Conservation (phyloP, 2,797 vertebrate species). For the Eulemur rubriventer region DNA sequence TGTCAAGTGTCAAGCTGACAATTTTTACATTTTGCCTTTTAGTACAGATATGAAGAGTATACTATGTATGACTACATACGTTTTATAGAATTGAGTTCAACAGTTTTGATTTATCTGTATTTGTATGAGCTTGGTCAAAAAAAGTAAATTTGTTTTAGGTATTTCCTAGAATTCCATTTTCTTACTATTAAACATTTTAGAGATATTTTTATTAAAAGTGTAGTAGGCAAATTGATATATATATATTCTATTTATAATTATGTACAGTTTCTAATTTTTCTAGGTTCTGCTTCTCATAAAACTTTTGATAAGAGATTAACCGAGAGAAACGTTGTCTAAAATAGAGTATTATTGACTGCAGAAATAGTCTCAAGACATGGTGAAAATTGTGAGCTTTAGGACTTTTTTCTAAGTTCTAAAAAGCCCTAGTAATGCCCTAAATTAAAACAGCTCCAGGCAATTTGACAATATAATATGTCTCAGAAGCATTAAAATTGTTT, state of each 20-base stretch:
- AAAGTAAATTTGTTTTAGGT: not conserved
- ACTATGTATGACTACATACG: not conserved
- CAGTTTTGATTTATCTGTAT: not conserved
- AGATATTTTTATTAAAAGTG: not conserved
- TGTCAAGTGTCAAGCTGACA: not conserved
- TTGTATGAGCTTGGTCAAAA: not conserved
- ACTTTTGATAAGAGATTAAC: constrained; percentile 17
- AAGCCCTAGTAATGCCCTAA: not conserved
- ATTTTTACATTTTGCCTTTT: constrained; percentile 44
- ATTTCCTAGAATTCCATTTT: not conserved
- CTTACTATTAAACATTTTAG: not conserved
- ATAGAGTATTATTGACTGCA: not conserved
- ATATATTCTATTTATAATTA: not conserved
- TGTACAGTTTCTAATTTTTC: not conserved
- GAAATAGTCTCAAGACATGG: not conserved
- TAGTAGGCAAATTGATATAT: not conserved
- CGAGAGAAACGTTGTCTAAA: constrained; percentile 16
- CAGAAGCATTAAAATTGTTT: not conserved
- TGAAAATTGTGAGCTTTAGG: not conserved
- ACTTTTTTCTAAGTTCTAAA: not conserved
- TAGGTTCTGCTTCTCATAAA: not conserved
- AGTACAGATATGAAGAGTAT: not conserved
- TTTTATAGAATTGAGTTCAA: not conserved
- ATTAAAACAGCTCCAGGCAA: not conserved
- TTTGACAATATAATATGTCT: not conserved